Evolutionary conservation across 2,113 vertebrate species (phyloP).

Genomic region (Muntiacus muntjak): DNA sequence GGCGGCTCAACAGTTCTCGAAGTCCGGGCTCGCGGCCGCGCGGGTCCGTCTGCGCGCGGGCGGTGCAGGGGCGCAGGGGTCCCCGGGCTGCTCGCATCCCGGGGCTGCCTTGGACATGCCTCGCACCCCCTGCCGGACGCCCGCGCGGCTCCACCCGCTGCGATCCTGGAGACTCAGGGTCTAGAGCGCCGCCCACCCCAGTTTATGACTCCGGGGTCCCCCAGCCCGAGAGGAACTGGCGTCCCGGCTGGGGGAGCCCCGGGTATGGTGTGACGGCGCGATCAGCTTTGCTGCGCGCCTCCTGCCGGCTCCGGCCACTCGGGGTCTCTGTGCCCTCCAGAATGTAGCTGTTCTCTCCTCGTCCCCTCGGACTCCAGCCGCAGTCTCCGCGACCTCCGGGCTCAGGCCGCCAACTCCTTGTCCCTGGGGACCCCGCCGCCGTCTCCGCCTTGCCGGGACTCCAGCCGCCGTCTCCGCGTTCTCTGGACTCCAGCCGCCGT

Average conservation of each 20-base stretch:
- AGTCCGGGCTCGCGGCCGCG: slow-evolving; percentile 33
- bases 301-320: background rate
- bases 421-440: background rate
- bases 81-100: background rate
- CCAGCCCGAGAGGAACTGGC: slow-evolving; percentile 52
- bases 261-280: slow-evolving; percentile 62
- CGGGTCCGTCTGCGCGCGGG: slow-evolving; percentile 5
- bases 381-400: slow-evolving; percentile 17
- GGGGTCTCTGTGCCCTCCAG: background rate
- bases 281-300: background rate
- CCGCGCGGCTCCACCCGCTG: background rate
- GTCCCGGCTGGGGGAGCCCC: slow-evolving; percentile 62
- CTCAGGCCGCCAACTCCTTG: background rate
- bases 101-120: slow-evolving; percentile 58
- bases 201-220: slow-evolving; percentile 62
- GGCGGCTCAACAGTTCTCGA: slow-evolving; percentile 71
- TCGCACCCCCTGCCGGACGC: slow-evolving; percentile 20
- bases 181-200: background rate
- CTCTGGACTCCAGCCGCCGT: background rate
- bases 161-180: background rate
- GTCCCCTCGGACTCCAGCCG: slow-evolving; percentile 18
- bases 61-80: slow-evolving; percentile 16
- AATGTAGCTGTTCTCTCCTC: slow-evolving; percentile 45
- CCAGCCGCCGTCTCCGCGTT: background rate
- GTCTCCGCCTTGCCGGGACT: background rate